Base-by-base conservation (phyloP, 23 tunicate genomes). In the Pegea sp. region DNA sequence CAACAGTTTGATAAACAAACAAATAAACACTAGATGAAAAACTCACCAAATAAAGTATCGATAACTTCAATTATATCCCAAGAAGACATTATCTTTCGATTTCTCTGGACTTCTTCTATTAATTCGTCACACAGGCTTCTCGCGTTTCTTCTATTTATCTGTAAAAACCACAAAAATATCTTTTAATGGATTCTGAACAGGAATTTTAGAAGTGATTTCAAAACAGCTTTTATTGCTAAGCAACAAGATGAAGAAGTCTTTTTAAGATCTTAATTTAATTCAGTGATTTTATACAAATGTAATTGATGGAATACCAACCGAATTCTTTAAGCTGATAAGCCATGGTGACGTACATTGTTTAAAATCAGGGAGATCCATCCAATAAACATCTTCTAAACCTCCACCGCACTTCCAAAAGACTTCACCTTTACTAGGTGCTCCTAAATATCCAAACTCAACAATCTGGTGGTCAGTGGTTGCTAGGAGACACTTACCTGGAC, bases 321-420 rank as follows among this genome's bases (percentile, higher is more conserved):
- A 59, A 25, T 65, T 44, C 31, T 64, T 53, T 16, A 80, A 22
- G 26, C 62, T 70, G 49, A 52, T 76, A n/a, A 80, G 56, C 93
- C 90, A 89, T 2, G 29, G 34, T 18, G 98, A 77, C 27, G 59
- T 63, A 48, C 98, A 89, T 32, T 62, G 64, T 21, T 69, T 64
- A 30, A 89, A 48, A 60, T 89, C 98, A 24, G 98, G 98, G 33
- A 56, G 48, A 21, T 53, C 31, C 22, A 56, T 62, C 98, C 98
- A 89, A n/a, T 57, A 20, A 16, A 90, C 90, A 60, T 71, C 21
- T 4, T 52, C 27, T 21, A 33, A n/a, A 23, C 56, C 61, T 24
- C 76, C 81, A 20, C 75, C 90, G 42, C 98, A 89, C 4, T 50
- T 68, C 90, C 90, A 77, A 49, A 25, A 56, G 33, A 90, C 98